A percentile compares a stretch with the other conserved stretches of the same genome.
phyloP scores from a whole-genome alignment of 2,113 vertebrate species.

The Nothobranchius kuhntae region DNA sequence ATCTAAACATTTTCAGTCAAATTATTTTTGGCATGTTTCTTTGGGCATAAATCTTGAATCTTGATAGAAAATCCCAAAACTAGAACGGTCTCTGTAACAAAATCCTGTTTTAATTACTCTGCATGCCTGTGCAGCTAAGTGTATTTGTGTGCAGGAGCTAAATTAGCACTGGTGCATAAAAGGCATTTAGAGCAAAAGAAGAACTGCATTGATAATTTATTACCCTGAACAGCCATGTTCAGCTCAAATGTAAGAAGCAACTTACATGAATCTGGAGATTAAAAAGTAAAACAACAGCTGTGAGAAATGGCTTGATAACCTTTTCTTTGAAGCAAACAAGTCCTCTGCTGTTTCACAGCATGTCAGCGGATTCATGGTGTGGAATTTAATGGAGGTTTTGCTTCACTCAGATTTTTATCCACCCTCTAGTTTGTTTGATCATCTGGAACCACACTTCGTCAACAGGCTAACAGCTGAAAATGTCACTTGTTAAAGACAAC shows the following conservation, averaged over 20 bases:
- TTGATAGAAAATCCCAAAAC: too few relatives aligned
- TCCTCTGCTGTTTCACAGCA: conserved; percentile 29
- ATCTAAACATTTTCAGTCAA: too few relatives aligned
- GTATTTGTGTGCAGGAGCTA: conserved; percentile 6
- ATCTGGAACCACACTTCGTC: conserved; percentile 15
- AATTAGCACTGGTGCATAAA: conserved; percentile 22
- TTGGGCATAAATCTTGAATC: too few relatives aligned
- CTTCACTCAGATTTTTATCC: conserved; percentile 21
- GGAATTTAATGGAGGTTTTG: conserved; percentile 45
- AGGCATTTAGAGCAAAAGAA: conserved; percentile 25
- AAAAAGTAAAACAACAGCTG: conserved; percentile 35
- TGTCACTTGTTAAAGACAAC: conserved; percentile 22
- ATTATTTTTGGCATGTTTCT: too few relatives aligned
- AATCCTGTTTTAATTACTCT: conserved; percentile 30
- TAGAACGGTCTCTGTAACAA: conserved; percentile 13
- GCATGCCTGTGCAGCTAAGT: neutral
- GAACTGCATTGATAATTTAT: conserved; percentile 42
- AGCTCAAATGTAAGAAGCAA: conserved; percentile 31
- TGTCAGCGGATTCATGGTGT: conserved; percentile 24
- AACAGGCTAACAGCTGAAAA: conserved; percentile 23
- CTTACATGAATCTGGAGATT: conserved; percentile 35
- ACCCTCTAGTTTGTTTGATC: conserved; percentile 44
- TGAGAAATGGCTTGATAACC: conserved; percentile 22
- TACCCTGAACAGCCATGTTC: conserved; percentile 33
- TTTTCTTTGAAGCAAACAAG: conserved; percentile 41